Percentiles rank a stretch among this genome's conserved stretches.
Evolutionary conservation across 2,888 invertebrate species (phyloP).

Genomic region (Liodrosophila aerea): DNA sequence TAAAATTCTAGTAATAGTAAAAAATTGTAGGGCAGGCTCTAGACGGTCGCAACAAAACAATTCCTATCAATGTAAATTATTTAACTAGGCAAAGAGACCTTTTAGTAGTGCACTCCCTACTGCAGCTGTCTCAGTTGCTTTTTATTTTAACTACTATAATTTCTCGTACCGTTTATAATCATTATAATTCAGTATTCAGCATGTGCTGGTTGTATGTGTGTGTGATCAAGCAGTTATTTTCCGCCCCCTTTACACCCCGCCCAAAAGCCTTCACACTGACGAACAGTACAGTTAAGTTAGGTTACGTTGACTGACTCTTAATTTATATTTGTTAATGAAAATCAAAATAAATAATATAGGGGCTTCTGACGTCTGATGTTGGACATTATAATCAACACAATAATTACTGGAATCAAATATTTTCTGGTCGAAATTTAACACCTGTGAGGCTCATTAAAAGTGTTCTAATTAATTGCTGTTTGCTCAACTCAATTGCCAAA

Average conservation of each 20-base stretch:
- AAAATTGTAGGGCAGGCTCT: too few relatives aligned
- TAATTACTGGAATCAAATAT: conserved; percentile 11
- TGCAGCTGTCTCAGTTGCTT: too few relatives aligned
- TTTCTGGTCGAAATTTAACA: conserved; percentile 15
- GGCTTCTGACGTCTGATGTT: conserved; percentile 13
- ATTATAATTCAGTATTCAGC: conserved; percentile 29
- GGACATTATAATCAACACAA: conserved; percentile 29
- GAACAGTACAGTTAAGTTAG: conserved; percentile 66
- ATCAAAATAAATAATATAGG: conserved; percentile 38
- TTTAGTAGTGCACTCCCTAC: too few relatives aligned
- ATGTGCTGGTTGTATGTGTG: background rate
- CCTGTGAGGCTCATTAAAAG: conserved; percentile 20
- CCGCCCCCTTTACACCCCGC: conserved; percentile 6
- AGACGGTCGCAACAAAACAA: too few relatives aligned
- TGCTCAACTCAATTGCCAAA: conserved; percentile 20
- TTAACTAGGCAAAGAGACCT: too few relatives aligned
- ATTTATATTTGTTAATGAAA: conserved; percentile 61
- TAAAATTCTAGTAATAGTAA: too few relatives aligned
- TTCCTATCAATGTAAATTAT: too few relatives aligned
- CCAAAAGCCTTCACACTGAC: conserved; percentile 41
- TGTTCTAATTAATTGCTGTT: conserved; percentile 45
- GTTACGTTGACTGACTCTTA: conserved; percentile 45
- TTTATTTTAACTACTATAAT: too few relatives aligned
- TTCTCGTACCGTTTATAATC: background rate
- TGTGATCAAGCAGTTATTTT: background rate